Evolutionary conservation across 2,113 vertebrate species (phyloP), one percentile per base, ranked within the genome.

Genomic region (Anoplopoma fimbria): DNA sequence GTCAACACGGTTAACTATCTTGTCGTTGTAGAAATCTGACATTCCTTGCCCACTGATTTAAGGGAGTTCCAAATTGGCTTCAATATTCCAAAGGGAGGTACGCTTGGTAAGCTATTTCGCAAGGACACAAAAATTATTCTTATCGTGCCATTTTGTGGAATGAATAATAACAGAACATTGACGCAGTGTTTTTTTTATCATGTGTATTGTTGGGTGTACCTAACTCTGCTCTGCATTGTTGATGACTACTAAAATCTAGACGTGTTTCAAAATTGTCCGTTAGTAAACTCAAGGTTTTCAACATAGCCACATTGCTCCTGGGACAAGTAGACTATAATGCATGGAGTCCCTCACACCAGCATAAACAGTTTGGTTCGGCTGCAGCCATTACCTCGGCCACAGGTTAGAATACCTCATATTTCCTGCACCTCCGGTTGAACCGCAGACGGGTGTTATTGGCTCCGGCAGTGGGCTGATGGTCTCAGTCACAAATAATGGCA

Each of bases 401-500:
- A 70, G 34, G 79, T 62, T 25, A 57, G 57, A 58, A 17, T 25
- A 9, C 64, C 57, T 73, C 58, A 82, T 84, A 79, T 81, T 55
- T 47, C 21, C 36, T 27, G 78, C 27, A 42, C 63, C 73, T 68
- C 47, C 34, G 14, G 36, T 58, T 21, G 67, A 81, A 34, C 65
- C 53, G 55, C 40, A 49, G 69, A 75, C 7, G 1, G 29, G 31
- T 47, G 73, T 69, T 63, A 83, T 51, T 38, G 58, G 29, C 62
- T 68, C 31, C 27, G 61, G 29, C 49, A 81, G 42, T 61, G 71
- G 65, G 60, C 72, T 45, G 60, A 76, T 63, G 65, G 62, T 75
- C 70, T 40, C 77, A 78, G 78, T 82, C 78, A 70, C 49, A 58
- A 36, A 77, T 88, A 75, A 84, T 69, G 47, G 55, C 17, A 25